Conservation (phyloP, 2,113 vertebrate species). For the Hylia prasina region DNA sequence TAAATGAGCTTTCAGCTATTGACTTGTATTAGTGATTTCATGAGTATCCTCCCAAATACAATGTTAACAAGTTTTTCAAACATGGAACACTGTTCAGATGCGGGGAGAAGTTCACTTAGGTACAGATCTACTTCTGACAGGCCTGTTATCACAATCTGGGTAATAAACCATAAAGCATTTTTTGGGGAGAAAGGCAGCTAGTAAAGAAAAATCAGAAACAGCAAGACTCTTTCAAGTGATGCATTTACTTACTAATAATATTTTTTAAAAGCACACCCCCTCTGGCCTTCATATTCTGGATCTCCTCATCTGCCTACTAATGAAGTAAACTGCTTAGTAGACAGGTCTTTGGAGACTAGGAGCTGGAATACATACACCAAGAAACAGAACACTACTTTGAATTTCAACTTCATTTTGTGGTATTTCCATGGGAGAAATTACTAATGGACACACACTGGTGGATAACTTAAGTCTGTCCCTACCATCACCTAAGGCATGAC, state of each 20-base stretch:
- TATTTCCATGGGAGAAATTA: neutral
- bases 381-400: neutral
- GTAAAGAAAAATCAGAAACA: neutral
- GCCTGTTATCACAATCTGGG: neutral
- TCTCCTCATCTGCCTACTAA: neutral
- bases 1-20: neutral
- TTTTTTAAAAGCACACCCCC: accelerated
- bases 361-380: neutral
- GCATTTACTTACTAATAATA: neutral
- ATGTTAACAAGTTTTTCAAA: neutral
- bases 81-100: neutral
- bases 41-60: neutral
- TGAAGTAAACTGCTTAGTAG: neutral
- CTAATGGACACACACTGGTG: neutral
- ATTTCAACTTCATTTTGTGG: neutral
- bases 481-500: neutral
- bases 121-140: neutral
- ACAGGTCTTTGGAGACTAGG: neutral
- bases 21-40: neutral
- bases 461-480: neutral
- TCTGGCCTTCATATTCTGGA: neutral
- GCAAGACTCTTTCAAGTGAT: neutral
- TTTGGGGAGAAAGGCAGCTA: neutral
- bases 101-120: neutral
- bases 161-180: neutral